A percentile compares a stretch with the other conserved stretches of the same genome.
phyloP scores from a whole-genome alignment of 2,113 vertebrate species.

The Pomatorhinus ruficollis region DNA sequence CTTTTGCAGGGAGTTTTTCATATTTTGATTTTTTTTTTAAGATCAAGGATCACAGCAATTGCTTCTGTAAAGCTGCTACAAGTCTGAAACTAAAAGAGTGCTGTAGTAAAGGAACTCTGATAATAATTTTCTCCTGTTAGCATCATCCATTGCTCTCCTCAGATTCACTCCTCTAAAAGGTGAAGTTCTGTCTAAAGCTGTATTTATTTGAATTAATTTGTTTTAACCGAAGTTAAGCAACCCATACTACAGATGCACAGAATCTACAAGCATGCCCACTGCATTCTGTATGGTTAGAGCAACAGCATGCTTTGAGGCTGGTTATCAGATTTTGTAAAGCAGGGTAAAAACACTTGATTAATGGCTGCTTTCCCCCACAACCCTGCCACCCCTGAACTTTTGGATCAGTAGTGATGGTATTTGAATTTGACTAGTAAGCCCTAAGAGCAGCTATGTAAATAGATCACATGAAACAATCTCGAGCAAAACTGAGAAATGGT shows the following conservation, averaged over 20 bases:
- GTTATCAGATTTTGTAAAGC: neutral
- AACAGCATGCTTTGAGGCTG: neutral
- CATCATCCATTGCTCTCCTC: neutral
- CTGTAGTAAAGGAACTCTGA: neutral
- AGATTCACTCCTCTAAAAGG: neutral
- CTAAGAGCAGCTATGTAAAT: neutral
- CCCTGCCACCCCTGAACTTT: fast-evolving
- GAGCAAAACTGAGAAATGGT: neutral
- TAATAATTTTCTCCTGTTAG: neutral
- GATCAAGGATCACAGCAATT: neutral
- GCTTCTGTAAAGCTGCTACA: neutral
- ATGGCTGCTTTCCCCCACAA: neutral
- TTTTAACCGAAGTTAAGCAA: neutral
- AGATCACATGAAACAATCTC: neutral
- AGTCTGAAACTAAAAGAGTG: neutral
- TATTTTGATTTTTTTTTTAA: neutral
- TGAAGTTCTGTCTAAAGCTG: neutral
- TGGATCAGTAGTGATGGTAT: neutral
- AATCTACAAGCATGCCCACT: neutral
- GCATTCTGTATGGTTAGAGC: neutral
- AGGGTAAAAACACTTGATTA: neutral
- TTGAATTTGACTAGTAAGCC: neutral
- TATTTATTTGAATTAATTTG: neutral
- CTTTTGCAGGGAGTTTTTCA: neutral
- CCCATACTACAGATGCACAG: neutral